Evolutionary conservation across 2,888 invertebrate species (phyloP).

Genomic region (Bimastos eiseni): DNA sequence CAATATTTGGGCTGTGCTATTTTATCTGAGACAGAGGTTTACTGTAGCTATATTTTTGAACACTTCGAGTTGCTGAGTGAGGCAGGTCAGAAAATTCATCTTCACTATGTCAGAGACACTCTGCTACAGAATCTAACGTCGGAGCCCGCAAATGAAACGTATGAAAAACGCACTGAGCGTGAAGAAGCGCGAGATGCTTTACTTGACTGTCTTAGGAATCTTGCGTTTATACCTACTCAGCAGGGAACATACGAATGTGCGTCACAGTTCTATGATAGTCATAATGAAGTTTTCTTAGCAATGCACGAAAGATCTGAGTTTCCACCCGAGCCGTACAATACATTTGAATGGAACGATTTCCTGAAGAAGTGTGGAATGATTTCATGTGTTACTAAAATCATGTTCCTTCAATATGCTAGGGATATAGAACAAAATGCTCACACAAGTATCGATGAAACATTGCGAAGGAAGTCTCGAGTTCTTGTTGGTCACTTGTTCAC

Average conservation of each 20-base stretch:
- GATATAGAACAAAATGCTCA: conserved; percentile 41
- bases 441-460: not conserved
- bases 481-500: not conserved
- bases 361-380: conserved; percentile 43
- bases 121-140: conserved; percentile 25
- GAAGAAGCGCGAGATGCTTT: conserved; percentile 38
- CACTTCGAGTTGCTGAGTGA: conserved; percentile 42
- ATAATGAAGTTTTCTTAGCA: conserved; percentile 43
- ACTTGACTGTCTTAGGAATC: conserved; percentile 34
- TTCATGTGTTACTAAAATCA: conserved; percentile 38
- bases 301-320: conserved; percentile 40
- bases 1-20: conserved; percentile 39
- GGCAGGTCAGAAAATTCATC: conserved; percentile 40
- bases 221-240: conserved; percentile 41
- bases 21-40: conserved; percentile 42
- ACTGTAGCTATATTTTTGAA: conserved; percentile 44
- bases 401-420: conserved; percentile 43
- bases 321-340: conserved; percentile 45
- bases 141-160: not conserved
- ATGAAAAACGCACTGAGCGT: conserved; percentile 36
- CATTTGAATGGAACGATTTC: conserved; percentile 46
- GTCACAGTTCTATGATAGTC: conserved; percentile 43
- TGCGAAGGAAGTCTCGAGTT: not conserved
- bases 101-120: conserved; percentile 41
- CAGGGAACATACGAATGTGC: conserved; percentile 37